Evolutionary conservation across 2,888 invertebrate genomes (phyloP).

Genomic region (Stenurella melanura): DNA sequence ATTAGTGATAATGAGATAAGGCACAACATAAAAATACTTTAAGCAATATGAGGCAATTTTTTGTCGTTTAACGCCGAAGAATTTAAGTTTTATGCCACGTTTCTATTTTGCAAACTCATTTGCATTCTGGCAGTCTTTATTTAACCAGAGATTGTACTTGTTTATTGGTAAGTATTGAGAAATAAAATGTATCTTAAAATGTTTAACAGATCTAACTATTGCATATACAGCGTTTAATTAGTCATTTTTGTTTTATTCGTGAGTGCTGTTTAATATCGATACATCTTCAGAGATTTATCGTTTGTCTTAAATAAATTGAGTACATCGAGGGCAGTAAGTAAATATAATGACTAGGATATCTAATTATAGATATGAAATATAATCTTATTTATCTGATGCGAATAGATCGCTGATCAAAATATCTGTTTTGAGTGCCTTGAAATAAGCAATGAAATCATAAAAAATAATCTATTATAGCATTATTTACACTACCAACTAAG

Average conservation of each 20-base stretch:
- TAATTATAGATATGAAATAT: too few relatives aligned
- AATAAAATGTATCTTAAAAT: constrained; percentile 18
- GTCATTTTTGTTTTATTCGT: constrained; percentile 1
- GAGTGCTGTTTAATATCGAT: not conserved
- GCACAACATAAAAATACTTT: constrained; percentile 32
- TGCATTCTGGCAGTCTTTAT: constrained; percentile 18
- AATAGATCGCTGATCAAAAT: too few relatives aligned
- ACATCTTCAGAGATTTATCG: too few relatives aligned
- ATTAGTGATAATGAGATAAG: constrained; percentile 46
- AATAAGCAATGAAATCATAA: too few relatives aligned
- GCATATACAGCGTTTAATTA: not conserved
- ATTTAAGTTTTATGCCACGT: constrained; percentile 10
- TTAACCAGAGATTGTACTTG: constrained; percentile 11
- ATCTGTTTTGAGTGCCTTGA: too few relatives aligned
- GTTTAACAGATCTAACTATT: not conserved
- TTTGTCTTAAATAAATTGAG: too few relatives aligned
- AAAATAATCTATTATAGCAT: too few relatives aligned
- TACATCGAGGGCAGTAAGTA: too few relatives aligned
- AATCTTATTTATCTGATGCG: too few relatives aligned
- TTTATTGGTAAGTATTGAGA: constrained; percentile 21
- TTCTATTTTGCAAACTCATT: constrained; percentile 36
- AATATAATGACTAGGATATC: too few relatives aligned
- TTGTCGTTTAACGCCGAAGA: constrained; percentile 23
- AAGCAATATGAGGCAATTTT: constrained; percentile 32
- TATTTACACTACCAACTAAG: too few relatives aligned